Base-by-base conservation (phyloP, 2,888 invertebrate genomes). In the Hetaerina titia region DNA sequence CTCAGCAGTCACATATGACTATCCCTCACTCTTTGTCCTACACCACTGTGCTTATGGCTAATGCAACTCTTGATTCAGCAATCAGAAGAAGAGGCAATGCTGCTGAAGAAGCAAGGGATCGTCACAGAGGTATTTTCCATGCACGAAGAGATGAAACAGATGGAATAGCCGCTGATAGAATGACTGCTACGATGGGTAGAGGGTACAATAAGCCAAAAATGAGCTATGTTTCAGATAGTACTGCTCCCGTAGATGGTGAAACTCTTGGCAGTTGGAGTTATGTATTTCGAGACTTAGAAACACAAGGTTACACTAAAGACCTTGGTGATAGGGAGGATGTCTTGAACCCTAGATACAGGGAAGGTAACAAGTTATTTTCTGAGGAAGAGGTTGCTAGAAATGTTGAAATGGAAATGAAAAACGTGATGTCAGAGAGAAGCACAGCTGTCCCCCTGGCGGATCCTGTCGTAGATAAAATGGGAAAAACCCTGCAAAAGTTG, bases 251-350 rank as follows among this genome's bases (percentile, higher is more conserved):
- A 57, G 94, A 95, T 0, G 97, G 98, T 96, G 98, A 98, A 0
- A 98, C 96, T 95, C 96, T 96, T 95, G 98, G 98, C 95, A 97
- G 98, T 94, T 98, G 98, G 98, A 98, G 98, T 96, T 98, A 98
- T 96, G 98, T 98, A 0, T 98, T 98, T 96, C 97, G 98, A 96
- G 98, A 98, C 96, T 97, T 98, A 69, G 98, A 98, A 95, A 98
- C 98, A 96, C 98, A 98, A 96, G 98, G 98, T 0, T 98, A 98
- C 96, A 97, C 97, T 15, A 92, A 63, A 88, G 95, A 94, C 60
- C 92, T 92, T n/a, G 92, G 92, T n/a, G 69, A 92, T n/a, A 64
- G 92, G 69, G 92, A 92, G 13, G 92, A 92, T 74, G 69, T 92
- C 56, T 69, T 92, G 69, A 92, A 92, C 56, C 92, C 92, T n/a